A percentile compares a stretch with the other conserved stretches of the same genome.
These are phyloP conservation scores for Neoseiulus cucumeris DNA, from an alignment of 1,140 invertebrate species.

Conservation along the genomic window DNA sequence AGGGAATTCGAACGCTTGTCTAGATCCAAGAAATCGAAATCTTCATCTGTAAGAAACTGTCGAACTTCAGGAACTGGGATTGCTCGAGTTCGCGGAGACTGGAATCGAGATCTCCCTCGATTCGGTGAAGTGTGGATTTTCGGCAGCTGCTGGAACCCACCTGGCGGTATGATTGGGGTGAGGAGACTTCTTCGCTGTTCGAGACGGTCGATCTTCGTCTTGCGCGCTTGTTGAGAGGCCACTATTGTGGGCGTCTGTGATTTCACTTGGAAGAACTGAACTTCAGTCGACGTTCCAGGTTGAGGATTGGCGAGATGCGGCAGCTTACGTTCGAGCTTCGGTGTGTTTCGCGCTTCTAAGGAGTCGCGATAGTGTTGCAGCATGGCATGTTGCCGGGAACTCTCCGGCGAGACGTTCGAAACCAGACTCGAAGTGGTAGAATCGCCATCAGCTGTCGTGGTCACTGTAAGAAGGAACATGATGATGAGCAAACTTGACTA, in stretches of 20 bases:
- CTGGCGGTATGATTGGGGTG: not conserved
- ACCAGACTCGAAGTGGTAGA: not conserved
- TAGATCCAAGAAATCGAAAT: not conserved
- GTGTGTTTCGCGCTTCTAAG: not conserved
- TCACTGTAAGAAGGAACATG: conserved; percentile 7
- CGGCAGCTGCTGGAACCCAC: too few species aligned
- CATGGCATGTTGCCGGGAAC: not conserved
- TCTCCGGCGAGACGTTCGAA: not conserved
- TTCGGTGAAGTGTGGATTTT: too few species aligned
- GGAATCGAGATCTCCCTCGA: too few species aligned
- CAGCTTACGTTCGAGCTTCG: not conserved
- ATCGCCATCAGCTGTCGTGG: not conserved
- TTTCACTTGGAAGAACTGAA: not conserved
- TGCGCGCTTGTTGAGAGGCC: not conserved
- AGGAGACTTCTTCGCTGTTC: not conserved
- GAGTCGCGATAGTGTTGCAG: not conserved
- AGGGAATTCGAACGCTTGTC: not conserved
- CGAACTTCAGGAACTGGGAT: too few species aligned
- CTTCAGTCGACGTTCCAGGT: not conserved
- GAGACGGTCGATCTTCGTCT: not conserved
- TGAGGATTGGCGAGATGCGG: conserved; percentile 1
- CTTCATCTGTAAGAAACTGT: not conserved
- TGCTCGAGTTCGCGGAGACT: too few species aligned
- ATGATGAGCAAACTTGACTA: not conserved
- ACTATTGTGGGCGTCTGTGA: not conserved